These are phyloP conservation scores for Fragum sueziense DNA, from an alignment of 2,888 invertebrate species.

Conservation along the genomic window DNA sequence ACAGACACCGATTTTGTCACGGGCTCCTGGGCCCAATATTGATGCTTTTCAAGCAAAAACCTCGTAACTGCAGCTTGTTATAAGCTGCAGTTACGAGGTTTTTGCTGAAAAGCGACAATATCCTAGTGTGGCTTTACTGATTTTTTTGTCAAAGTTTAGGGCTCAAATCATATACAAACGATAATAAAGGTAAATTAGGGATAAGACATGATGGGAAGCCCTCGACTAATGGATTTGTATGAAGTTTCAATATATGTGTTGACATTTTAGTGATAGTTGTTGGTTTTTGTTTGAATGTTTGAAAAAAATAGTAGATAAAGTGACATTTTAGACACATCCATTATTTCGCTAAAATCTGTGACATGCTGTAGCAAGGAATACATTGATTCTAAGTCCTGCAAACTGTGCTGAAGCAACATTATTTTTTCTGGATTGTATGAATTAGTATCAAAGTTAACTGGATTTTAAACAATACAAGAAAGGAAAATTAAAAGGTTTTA, in stretches of 20 bases:
- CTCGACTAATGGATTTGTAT: constrained; percentile 57
- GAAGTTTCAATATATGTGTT: constrained; percentile 50
- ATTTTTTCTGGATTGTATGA: too few species aligned
- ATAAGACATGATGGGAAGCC: constrained; percentile 31
- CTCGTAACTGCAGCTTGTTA: too few species aligned
- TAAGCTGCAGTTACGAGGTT: too few species aligned
- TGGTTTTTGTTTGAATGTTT: constrained; percentile 21
- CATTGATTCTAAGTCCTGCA: background rate
- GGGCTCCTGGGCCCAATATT: constrained; percentile 24
- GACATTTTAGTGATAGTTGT: constrained; percentile 17
- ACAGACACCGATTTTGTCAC: constrained; percentile 26
- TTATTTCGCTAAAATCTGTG: constrained; percentile 1
- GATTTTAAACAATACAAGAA: too few species aligned
- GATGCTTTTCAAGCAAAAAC: too few species aligned
- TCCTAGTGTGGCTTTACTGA: constrained; percentile 44
- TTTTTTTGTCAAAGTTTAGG: constrained; percentile 46
- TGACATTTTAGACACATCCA: constrained; percentile 21
- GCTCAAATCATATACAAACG: constrained; percentile 52
- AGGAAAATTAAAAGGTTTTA: too few species aligned
- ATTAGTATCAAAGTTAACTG: too few species aligned
- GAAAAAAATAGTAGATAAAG: constrained; percentile 14
- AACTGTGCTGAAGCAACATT: too few species aligned
- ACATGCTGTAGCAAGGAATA: background rate
- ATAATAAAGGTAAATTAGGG: constrained; percentile 58
- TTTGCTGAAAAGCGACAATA: too few species aligned